phyloP scores from a whole-genome alignment of 1,140 invertebrate species.

The Atta texana region DNA sequence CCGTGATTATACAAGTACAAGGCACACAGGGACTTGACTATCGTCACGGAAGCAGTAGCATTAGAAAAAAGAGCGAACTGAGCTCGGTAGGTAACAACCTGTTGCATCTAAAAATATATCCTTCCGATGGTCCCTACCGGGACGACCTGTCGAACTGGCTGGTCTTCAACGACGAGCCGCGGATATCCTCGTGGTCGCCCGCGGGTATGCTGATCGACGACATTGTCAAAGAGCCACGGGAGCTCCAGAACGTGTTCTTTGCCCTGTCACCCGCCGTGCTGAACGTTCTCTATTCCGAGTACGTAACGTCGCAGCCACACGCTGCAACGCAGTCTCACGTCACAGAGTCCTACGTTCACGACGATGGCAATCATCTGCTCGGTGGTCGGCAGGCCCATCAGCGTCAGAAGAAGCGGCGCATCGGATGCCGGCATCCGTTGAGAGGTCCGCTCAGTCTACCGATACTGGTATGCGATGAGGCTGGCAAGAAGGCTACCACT shows the following conservation, averaged over 20 bases:
- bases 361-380: slow-evolving; percentile 35
- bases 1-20: slow-evolving; percentile 72
- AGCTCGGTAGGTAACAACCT: slow-evolving; percentile 70
- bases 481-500: slow-evolving; percentile 47
- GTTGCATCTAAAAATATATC: slow-evolving; percentile 72
- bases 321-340: slow-evolving; percentile 3
- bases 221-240: slow-evolving; percentile 69
- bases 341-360: slow-evolving; percentile 7
- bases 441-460: slow-evolving; percentile 70
- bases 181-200: slow-evolving; percentile 67
- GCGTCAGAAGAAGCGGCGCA: slow-evolving; percentile 63
- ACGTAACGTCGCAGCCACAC: slow-evolving; percentile 44
- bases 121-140: slow-evolving; percentile 62
- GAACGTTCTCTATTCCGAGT: slow-evolving; percentile 65
- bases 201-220: slow-evolving; percentile 71
- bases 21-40: slow-evolving; percentile 68
- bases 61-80: slow-evolving; percentile 72
- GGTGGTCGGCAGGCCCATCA: slow-evolving; percentile 34
- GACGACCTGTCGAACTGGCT: slow-evolving; percentile 73
- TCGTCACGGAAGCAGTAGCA: slow-evolving; percentile 60
- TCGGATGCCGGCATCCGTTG: slow-evolving; percentile 63
- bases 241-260: slow-evolving; percentile 68
- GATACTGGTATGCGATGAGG: slow-evolving; percentile 66
- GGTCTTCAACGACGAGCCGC: slow-evolving; percentile 66
- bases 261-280: slow-evolving; percentile 68